Evolutionary conservation across 2,113 vertebrate genomes (phyloP), one percentile per base, ranked within the genome.

Genomic region (Eidolon helvum): DNA sequence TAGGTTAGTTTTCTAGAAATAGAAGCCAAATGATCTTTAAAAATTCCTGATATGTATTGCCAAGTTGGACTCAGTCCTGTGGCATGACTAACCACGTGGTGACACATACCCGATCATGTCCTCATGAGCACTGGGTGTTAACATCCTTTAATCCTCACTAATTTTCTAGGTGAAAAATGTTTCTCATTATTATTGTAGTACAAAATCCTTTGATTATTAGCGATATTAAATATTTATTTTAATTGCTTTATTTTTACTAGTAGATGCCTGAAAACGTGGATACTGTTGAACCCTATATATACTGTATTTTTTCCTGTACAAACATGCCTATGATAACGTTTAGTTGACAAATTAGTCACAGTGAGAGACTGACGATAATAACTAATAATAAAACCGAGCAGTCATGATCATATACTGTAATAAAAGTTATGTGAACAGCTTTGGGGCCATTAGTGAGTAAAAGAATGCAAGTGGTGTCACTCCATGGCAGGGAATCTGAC

Each of bases 171-270:
- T 78, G 33, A 71, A 86, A 84, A 91, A 40, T 90, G 15, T 66
- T 55, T 94, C 48, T 94, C 63, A 50, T 65, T 77, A 88, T 77
- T 80, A 83, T 77, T 87, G 90, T 87, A 5, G 7, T 87, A 38
- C 7, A 92, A 85, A 30, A 28, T 72, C 89, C 15, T 88, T 93
- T 61, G 83, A 83, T 88, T 92, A 53, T 61, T 72, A 55, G 21
- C 93, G 40, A 87, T 89, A 59, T 50, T 71, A 89, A 85, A 61
- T 95, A 83, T 96, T 91, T 93, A 79, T 75, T 77, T 91, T 86
- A 86, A 90, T 94, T 89, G 15, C 55, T 61, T 65, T 90, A 87
- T 85, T 69, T 91, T 89, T 69, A 61, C 14, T 53, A 59, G 22
- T 35, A 78, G 63, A 66, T 53, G 15, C 50, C 50, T 55, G 11